phyloP scores from a whole-genome alignment of 2,797 vertebrate genomes.

The Urosaurus nigricauda region DNA sequence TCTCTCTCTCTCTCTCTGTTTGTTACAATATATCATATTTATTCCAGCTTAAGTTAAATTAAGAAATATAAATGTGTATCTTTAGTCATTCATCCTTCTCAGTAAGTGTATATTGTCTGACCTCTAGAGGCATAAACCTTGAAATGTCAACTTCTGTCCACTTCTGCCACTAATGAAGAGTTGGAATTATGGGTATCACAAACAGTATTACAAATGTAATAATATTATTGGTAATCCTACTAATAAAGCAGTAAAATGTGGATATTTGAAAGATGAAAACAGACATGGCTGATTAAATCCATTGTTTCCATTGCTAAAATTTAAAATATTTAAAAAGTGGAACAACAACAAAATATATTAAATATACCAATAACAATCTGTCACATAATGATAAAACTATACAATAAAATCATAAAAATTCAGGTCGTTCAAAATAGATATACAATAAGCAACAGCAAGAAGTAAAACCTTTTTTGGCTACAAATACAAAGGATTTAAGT shows the following conservation, averaged over 20 bases:
- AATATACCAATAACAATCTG: background rate
- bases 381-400: background rate
- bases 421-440: background rate
- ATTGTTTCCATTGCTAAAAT: background rate
- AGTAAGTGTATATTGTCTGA: background rate
- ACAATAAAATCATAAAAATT: background rate
- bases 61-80: no score
- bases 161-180: background rate
- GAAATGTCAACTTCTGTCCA: background rate
- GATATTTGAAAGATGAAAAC: background rate
- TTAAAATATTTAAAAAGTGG: background rate
- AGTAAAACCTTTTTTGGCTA: background rate
- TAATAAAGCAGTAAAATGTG: background rate
- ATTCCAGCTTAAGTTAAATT: no score
- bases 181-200: background rate
- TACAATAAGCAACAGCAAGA: background rate
- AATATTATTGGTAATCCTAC: background rate
- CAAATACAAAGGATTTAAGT: background rate
- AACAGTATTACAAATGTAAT: background rate
- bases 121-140: conserved; percentile 40
- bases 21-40: background rate
- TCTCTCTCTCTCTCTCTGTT: background rate
- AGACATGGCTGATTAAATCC: background rate
- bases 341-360: background rate
- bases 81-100: accelerated